These are phyloP conservation scores for Dorcus parallelipipedus DNA, from an alignment of 2,888 invertebrate species.

Conservation along the genomic window DNA sequence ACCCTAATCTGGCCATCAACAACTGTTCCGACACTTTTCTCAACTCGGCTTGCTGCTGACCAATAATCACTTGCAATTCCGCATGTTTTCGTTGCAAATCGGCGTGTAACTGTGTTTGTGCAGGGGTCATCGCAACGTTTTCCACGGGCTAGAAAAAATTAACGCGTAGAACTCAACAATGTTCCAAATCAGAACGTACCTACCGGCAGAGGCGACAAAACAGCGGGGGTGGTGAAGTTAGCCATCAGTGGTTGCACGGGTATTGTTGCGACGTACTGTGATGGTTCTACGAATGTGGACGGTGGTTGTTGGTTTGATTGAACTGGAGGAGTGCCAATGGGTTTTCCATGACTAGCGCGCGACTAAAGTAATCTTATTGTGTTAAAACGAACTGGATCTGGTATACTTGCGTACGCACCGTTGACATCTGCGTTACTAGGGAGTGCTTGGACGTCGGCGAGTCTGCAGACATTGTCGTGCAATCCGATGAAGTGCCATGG, in stretches of 20 bases:
- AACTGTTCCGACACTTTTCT: conserved; percentile 83
- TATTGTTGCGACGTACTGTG: conserved; percentile 57
- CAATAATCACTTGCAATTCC: conserved; percentile 78
- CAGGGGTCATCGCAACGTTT: conserved; percentile 54
- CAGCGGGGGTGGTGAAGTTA: conserved; percentile 50
- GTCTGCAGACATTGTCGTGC: conserved; percentile 66
- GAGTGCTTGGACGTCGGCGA: conserved; percentile 62
- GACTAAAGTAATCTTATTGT: conserved; percentile 30
- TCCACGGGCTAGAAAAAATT: conserved; percentile 33
- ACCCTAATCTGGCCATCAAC: conserved; percentile 74
- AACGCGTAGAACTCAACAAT: not conserved
- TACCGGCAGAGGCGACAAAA: conserved; percentile 46
- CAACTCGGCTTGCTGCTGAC: conserved; percentile 82
- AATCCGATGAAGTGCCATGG: conserved; percentile 55
- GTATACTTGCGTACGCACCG: conserved; percentile 40
- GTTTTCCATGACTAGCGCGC: conserved; percentile 32
- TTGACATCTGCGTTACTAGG: conserved; percentile 49
- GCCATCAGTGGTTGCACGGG: conserved; percentile 58
- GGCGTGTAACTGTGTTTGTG: conserved; percentile 63
- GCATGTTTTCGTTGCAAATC: conserved; percentile 80
- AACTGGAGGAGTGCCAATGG: conserved; percentile 28
- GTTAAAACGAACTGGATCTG: not conserved
- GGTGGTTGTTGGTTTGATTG: conserved; percentile 31
- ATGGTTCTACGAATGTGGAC: conserved; percentile 47
- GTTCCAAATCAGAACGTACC: conserved; percentile 11